Evolutionary conservation across 1,140 invertebrate species (phyloP).

Genomic region (Bombus breviceps): DNA sequence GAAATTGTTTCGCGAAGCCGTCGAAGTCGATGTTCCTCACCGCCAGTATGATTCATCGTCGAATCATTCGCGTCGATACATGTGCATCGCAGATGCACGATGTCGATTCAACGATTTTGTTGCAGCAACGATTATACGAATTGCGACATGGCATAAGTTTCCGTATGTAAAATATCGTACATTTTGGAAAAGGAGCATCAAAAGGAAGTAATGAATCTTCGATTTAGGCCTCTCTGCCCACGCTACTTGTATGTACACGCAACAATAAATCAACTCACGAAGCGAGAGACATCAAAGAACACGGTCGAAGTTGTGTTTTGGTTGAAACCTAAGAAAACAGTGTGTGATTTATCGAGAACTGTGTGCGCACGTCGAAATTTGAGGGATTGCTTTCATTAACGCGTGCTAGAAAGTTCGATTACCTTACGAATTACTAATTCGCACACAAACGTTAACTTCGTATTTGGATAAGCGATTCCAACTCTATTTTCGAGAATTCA

Average conservation of each 20-base stretch:
- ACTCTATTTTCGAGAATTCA: background rate
- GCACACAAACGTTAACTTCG: background rate
- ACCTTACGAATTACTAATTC: background rate
- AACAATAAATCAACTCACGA: constrained; percentile 19
- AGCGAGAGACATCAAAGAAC: constrained; percentile 30
- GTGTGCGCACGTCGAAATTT: no score
- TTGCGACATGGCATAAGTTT: background rate
- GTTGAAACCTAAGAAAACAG: background rate
- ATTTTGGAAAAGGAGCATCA: background rate
- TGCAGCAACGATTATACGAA: constrained; percentile 7
- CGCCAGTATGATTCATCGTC: constrained; percentile 49
- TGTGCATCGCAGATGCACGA: constrained; percentile 25
- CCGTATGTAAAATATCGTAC: background rate
- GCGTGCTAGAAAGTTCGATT: background rate
- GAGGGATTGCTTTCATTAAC: background rate
- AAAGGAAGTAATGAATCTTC: background rate
- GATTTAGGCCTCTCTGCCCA: background rate
- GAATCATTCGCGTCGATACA: constrained; percentile 49
- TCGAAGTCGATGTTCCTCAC: background rate
- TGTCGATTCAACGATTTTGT: constrained; percentile 21
- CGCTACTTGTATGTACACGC: background rate
- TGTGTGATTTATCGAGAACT: constrained; percentile 5
- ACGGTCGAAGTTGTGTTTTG: background rate
- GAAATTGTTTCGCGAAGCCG: constrained; percentile 1
- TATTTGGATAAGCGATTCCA: background rate